These are phyloP conservation scores for Cisticola juncidis DNA, from an alignment of 2,113 vertebrate species.

Conservation along the genomic window DNA sequence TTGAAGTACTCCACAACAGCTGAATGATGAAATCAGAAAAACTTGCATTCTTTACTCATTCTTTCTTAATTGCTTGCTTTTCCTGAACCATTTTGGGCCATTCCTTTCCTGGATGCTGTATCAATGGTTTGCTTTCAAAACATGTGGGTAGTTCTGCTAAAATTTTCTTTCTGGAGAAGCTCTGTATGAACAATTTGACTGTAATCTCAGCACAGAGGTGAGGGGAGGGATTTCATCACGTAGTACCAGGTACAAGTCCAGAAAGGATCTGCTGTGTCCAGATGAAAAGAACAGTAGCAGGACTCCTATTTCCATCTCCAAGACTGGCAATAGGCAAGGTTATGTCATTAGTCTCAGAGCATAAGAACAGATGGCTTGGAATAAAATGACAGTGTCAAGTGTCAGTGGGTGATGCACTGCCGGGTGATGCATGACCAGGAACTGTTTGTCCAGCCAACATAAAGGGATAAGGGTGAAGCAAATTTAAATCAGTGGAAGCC, in stretches of 20 bases:
- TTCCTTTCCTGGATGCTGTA: neutral
- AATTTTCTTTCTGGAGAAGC: neutral
- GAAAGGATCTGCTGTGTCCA: neutral
- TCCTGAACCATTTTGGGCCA: neutral
- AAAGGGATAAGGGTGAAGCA: neutral
- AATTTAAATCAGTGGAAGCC: neutral
- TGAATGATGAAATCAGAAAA: neutral
- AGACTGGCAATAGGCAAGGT: neutral
- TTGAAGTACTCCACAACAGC: neutral
- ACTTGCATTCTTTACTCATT: neutral
- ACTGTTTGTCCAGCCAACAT: neutral
- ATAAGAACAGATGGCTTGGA: neutral
- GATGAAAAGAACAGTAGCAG: neutral
- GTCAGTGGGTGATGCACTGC: neutral
- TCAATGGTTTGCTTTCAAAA: neutral
- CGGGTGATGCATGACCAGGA: neutral
- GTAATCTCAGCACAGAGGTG: neutral
- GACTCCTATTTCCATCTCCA: fast-evolving
- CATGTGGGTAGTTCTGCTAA: neutral
- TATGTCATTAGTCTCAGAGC: neutral
- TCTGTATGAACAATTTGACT: neutral
- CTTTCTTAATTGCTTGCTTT: neutral
- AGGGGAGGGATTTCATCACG: neutral
- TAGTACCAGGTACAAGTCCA: neutral
- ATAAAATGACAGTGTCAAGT: neutral